Evolutionary conservation across 2,797 vertebrate species (phyloP).

Genomic region (Melanogrammus aeglefinus): DNA sequence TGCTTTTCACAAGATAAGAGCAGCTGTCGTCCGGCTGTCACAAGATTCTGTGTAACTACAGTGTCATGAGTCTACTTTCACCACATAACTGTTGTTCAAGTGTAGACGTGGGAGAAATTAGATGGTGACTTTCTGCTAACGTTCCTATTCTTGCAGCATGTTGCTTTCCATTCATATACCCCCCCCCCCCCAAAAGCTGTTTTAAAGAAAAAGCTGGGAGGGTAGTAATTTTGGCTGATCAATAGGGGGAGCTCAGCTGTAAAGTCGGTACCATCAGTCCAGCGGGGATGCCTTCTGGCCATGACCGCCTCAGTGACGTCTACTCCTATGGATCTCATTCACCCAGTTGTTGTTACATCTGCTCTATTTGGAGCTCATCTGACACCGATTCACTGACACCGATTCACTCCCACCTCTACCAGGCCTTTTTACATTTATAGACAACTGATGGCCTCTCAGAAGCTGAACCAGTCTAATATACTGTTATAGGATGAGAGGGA

Average conservation of each 20-base stretch:
- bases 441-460: background rate
- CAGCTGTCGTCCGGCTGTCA: conserved; percentile 15
- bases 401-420: background rate
- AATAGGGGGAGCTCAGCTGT: background rate
- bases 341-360: background rate
- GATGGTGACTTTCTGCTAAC: background rate
- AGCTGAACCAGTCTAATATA: background rate
- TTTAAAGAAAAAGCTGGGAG: background rate
- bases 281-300: background rate
- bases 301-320: background rate
- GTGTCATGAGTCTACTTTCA: background rate
- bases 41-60: conserved; percentile 16
- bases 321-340: background rate
- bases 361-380: background rate
- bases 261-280: background rate
- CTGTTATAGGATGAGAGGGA: background rate
- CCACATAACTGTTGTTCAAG: background rate
- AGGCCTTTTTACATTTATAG: background rate
- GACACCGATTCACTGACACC: background rate
- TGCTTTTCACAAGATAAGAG: conserved; percentile 27
- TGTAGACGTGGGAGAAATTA: background rate
- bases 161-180: background rate
- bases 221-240: background rate
- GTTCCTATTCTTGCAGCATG: background rate
- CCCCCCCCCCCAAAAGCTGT: background rate